These are phyloP conservation scores for Drosophila setifemur DNA, from an alignment of 1,140 invertebrate genomes.

Conservation along the genomic window DNA sequence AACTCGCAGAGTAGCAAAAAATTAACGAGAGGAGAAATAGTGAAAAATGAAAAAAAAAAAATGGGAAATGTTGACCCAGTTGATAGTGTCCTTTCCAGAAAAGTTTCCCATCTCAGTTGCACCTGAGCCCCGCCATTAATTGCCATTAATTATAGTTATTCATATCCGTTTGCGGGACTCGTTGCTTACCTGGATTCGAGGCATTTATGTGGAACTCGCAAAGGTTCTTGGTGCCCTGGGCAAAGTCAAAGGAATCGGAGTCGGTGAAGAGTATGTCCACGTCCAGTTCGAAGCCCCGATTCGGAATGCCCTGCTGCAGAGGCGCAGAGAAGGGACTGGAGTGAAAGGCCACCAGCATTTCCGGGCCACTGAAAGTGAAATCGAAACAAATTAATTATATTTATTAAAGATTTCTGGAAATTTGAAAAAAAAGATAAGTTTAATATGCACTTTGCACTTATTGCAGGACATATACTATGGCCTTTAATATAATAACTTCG, in stretches of 20 bases:
- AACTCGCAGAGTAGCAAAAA: neutral
- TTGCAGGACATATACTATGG: too few relatives aligned
- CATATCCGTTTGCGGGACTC: neutral
- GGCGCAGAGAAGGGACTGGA: constrained; percentile 90
- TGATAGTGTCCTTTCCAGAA: constrained; percentile 3
- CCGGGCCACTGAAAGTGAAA: constrained; percentile 85
- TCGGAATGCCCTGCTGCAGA: constrained; percentile 86
- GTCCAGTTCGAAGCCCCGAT: constrained; percentile 91
- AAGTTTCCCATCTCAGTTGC: neutral
- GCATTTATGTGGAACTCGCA: constrained; percentile 90
- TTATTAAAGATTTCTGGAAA: too few relatives aligned
- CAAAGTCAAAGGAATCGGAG: constrained; percentile 89
- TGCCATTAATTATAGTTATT: constrained; percentile 24
- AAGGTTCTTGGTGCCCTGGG: constrained; percentile 84
- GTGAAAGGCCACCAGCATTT: constrained; percentile 93
- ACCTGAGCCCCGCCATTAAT: constrained; percentile 12
- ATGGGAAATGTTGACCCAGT: constrained; percentile 16
- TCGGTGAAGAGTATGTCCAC: constrained; percentile 94
- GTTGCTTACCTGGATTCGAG: constrained; percentile 83
- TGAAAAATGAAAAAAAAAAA: neutral
- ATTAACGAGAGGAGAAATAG: neutral
- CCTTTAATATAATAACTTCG: too few relatives aligned
- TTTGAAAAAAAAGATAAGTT: too few relatives aligned
- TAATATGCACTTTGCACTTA: too few relatives aligned
- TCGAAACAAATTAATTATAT: neutral